These are phyloP conservation scores for Melitaea athalia DNA, from an alignment of 2,888 invertebrate genomes.

Conservation along the genomic window DNA sequence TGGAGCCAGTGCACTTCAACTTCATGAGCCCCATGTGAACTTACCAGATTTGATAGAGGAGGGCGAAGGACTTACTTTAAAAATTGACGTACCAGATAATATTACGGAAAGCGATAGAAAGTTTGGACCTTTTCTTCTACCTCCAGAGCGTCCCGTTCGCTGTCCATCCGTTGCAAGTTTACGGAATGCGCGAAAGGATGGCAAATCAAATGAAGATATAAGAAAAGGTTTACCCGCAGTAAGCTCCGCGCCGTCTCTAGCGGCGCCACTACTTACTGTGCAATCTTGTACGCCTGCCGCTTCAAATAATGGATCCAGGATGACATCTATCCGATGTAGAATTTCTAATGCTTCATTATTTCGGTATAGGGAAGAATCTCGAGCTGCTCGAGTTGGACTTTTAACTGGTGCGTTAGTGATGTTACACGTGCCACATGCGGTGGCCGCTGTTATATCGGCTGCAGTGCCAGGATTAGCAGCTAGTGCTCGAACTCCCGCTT, in stretches of 20 bases:
- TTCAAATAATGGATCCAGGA: constrained; percentile 80
- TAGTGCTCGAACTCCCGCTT: constrained; percentile 73
- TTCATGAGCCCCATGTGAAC: constrained; percentile 71
- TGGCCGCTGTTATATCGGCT: constrained; percentile 64
- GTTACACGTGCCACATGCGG: constrained; percentile 86
- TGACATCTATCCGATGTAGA: constrained; percentile 88
- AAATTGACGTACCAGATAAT: constrained; percentile 67
- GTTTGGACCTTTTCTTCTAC: constrained; percentile 74
- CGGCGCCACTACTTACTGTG: constrained; percentile 64
- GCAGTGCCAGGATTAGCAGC: constrained; percentile 78
- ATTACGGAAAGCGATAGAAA: constrained; percentile 60
- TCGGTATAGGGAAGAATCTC: constrained; percentile 92
- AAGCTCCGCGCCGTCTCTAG: constrained; percentile 78
- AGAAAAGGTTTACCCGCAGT: constrained; percentile 72
- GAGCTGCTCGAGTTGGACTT: constrained; percentile 90
- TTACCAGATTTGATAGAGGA: constrained; percentile 71
- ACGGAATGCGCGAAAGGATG: constrained; percentile 68
- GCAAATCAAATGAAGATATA: constrained; percentile 68
- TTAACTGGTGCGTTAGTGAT: constrained; percentile 87
- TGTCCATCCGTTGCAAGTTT: constrained; percentile 76
- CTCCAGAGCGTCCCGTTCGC: constrained; percentile 69
- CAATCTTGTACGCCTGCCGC: constrained; percentile 74
- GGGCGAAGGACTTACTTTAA: constrained; percentile 71
- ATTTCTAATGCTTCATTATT: constrained; percentile 93
- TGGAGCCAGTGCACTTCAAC: constrained; percentile 78